Evolutionary conservation across 2,888 invertebrate genomes (phyloP).

Genomic region (Zhuqinia jingwanae): DNA sequence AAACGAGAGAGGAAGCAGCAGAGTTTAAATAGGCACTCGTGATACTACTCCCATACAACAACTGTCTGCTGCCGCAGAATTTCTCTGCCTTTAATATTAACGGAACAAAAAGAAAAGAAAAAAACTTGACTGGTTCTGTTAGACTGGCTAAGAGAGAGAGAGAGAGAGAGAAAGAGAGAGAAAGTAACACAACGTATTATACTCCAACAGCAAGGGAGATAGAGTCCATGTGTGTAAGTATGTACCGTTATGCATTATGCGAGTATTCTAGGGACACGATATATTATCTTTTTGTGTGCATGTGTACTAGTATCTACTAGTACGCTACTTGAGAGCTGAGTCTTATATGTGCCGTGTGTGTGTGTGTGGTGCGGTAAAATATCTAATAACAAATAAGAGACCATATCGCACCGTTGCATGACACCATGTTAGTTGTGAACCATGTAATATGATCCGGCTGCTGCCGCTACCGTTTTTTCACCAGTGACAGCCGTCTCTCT

Average conservation of each 20-base stretch:
- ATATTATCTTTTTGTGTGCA: constrained; percentile 4
- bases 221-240: background rate
- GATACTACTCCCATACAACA: constrained; percentile 37
- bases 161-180: too few relatives aligned
- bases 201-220: background rate
- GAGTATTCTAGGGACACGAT: constrained; percentile 21
- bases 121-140: constrained; percentile 26
- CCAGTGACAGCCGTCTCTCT: background rate
- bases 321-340: too few relatives aligned
- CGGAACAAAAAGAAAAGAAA: too few relatives aligned
- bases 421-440: background rate
- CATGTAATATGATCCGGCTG: too few relatives aligned
- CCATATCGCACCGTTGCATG: background rate
- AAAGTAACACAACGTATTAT: too few relatives aligned
- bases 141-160: background rate
- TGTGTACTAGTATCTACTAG: too few relatives aligned
- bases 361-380: background rate
- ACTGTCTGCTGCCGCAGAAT: constrained; percentile 42
- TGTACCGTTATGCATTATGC: constrained; percentile 21
- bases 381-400: background rate
- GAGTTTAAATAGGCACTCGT: constrained; percentile 39
- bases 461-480: background rate
- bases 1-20: constrained; percentile 17
- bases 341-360: too few relatives aligned
- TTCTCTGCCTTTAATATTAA: constrained; percentile 39